Evolutionary conservation across 1,140 invertebrate genomes (phyloP).

Genomic region (Pantala flavescens): DNA sequence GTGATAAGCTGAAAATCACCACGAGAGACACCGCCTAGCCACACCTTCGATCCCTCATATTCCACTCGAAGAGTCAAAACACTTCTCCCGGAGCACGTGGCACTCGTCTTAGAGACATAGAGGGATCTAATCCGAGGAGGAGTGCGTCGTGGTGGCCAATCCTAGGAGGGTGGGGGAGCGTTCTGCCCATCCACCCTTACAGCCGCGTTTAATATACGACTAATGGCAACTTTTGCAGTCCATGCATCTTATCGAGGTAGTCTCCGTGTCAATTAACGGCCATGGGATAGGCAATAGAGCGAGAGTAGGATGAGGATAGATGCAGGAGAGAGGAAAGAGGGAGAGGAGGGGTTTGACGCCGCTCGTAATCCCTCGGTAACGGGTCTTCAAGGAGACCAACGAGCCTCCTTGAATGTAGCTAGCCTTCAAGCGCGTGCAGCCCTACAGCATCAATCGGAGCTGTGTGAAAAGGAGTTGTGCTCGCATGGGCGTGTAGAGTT

Average conservation of each 20-base stretch:
- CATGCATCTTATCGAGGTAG: conserved; percentile 1
- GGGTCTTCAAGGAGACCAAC: not conserved
- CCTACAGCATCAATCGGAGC: not conserved
- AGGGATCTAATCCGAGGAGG: not conserved
- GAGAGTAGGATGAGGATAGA: not conserved
- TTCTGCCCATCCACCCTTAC: not conserved
- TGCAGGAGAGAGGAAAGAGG: not conserved
- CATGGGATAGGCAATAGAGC: not conserved
- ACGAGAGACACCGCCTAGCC: not conserved
- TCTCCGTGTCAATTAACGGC: not conserved
- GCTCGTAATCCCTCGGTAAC: not conserved
- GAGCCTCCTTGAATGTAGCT: not conserved
- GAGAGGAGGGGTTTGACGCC: not conserved
- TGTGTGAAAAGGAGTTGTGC: not conserved
- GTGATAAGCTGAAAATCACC: not conserved
- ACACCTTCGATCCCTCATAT: not conserved
- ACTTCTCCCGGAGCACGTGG: not conserved
- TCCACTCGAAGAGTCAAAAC: conserved; percentile 4
- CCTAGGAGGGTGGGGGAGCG: not conserved
- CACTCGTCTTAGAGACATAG: not conserved
- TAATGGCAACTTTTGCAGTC: conserved; percentile 1
- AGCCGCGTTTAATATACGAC: not conserved
- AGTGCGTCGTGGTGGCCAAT: not conserved
- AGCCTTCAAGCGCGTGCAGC: not conserved
- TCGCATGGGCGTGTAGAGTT: not conserved